phyloP scores from a whole-genome alignment of 2,113 vertebrate species.

The Rhabdornis inornatus region DNA sequence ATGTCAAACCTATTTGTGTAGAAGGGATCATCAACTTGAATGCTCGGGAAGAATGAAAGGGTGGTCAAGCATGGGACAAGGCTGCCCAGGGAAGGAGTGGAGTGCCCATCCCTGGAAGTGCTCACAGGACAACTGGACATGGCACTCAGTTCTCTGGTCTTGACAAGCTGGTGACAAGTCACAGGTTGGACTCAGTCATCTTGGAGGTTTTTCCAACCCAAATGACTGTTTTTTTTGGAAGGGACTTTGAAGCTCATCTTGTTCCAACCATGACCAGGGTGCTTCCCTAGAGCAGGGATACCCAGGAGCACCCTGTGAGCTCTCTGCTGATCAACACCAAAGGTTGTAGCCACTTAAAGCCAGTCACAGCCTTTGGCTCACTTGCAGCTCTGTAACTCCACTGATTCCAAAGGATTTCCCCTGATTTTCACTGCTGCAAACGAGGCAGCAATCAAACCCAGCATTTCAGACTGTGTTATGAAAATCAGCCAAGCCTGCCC shows the following conservation, averaged over 20 bases:
- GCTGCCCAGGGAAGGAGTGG: neutral
- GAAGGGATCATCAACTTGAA: neutral
- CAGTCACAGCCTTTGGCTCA: neutral
- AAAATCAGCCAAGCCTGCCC: constrained; percentile 10
- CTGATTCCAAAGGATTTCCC: neutral
- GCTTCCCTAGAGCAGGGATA: neutral
- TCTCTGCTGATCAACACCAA: neutral
- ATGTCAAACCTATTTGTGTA: neutral
- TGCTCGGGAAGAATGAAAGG: neutral
- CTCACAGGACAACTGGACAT: neutral
- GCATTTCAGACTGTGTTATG: neutral
- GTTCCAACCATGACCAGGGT: neutral
- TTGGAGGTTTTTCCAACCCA: neutral
- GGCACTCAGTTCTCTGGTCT: neutral
- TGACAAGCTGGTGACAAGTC: neutral
- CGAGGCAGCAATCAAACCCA: neutral
- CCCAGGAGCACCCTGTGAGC: neutral
- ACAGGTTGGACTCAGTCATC: neutral
- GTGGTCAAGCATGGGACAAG: neutral
- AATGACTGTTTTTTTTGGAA: neutral
- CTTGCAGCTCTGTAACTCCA: neutral
- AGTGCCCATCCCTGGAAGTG: neutral
- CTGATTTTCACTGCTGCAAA: neutral
- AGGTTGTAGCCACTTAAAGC: neutral
- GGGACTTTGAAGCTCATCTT: neutral